Conservation (phyloP, 2,797 vertebrate species). For the Helostoma temminkii region DNA sequence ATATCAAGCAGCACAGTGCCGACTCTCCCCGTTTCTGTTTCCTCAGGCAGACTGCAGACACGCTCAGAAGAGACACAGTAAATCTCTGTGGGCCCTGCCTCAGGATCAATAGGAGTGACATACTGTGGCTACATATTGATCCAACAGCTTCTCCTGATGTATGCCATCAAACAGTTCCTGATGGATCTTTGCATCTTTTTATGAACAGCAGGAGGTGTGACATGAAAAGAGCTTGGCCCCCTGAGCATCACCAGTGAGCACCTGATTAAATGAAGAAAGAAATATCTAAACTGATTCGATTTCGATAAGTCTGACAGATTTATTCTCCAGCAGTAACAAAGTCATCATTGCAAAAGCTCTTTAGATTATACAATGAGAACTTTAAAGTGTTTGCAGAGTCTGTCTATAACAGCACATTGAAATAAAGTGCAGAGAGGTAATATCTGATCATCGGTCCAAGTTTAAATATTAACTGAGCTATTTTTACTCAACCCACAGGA, state of each 20-base stretch:
- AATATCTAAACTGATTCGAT: background rate
- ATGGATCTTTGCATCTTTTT: background rate
- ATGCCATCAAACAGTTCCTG: slow-evolving; percentile 19
- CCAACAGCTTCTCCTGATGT: slow-evolving; percentile 15
- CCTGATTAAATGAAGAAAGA: background rate
- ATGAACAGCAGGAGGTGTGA: background rate
- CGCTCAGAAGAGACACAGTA: background rate
- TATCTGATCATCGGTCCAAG: slow-evolving; percentile 23
- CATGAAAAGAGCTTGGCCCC: background rate
- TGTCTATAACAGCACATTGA: background rate
- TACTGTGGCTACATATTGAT: slow-evolving; percentile 49
- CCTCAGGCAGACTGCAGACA: slow-evolving; percentile 16
- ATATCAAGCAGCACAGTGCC: slow-evolving; percentile 14
- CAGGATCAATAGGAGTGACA: slow-evolving; percentile 43
- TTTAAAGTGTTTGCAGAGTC: slow-evolving; percentile 19
- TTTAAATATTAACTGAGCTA: slow-evolving; percentile 3
- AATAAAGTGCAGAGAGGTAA: background rate
- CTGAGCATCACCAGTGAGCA: background rate
- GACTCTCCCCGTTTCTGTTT: slow-evolving; percentile 13
- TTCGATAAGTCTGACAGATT: background rate
- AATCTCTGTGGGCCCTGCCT: slow-evolving; percentile 32
- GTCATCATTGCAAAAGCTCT: background rate
- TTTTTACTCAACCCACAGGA: slow-evolving; percentile 17
- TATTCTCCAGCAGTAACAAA: background rate
- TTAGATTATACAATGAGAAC: background rate